Evolutionary conservation across 2,888 invertebrate genomes (phyloP).

Genomic region (Psylliodes chrysocephalus): DNA sequence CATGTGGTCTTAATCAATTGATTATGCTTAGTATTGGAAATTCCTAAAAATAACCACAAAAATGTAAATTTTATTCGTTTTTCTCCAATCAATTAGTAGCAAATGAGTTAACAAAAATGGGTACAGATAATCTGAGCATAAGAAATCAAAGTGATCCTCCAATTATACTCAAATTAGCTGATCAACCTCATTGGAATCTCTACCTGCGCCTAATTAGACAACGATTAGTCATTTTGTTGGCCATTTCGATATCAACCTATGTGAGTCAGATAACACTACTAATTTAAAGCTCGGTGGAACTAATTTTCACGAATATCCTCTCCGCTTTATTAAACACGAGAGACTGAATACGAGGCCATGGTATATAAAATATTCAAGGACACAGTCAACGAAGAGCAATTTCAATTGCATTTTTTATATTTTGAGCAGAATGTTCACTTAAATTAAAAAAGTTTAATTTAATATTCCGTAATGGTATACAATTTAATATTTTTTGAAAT

Average conservation of each 20-base stretch:
- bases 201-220: conserved; percentile 61
- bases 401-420: no score
- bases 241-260: conserved; percentile 56
- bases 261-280: conserved; percentile 54
- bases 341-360: conserved; percentile 7
- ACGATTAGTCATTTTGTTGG: conserved; percentile 60
- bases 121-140: conserved; percentile 32
- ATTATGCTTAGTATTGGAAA: neutral
- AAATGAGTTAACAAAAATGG: conserved; percentile 44
- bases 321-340: neutral
- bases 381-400: no score
- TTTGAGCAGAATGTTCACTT: no score
- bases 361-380: conserved; percentile 4
- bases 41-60: conserved; percentile 5
- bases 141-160: conserved; percentile 38
- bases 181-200: conserved; percentile 59
- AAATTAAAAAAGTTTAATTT: no score
- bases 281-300: conserved; percentile 40
- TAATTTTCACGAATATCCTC: conserved; percentile 36
- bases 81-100: conserved; percentile 43
- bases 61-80: conserved; percentile 14
- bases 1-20: conserved; percentile 4
- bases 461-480: no score
- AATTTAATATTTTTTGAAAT: no score
- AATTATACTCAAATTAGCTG: conserved; percentile 61